Conservation (phyloP, 2,797 vertebrate genomes). For the Sandelia bainsii region DNA sequence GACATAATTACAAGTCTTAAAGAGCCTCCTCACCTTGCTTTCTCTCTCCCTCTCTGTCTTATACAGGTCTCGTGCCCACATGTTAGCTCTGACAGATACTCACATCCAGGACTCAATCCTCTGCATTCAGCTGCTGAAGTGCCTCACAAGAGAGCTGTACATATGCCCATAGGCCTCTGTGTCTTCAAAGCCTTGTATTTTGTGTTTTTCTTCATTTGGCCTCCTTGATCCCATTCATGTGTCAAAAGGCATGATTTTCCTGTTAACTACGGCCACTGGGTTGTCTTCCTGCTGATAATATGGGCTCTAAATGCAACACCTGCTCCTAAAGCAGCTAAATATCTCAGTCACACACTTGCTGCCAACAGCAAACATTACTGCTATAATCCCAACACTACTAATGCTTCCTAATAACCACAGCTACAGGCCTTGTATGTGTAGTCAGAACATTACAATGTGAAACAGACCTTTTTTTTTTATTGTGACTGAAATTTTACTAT, state of each 20-base stretch:
- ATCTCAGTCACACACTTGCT: not conserved
- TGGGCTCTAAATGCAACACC: conserved; percentile 32
- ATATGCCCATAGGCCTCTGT: conserved; percentile 18
- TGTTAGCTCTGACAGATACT: conserved; percentile 67
- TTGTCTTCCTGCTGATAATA: conserved; percentile 32
- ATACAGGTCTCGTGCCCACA: conserved; percentile 46
- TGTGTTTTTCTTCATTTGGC: conserved; percentile 22
- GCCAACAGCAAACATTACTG: conserved; percentile 15
- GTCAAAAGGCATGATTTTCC: conserved; percentile 19
- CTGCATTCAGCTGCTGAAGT: conserved; percentile 38
- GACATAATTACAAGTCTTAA: conserved; percentile 85
- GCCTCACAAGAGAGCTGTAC: conserved; percentile 22
- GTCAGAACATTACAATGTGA: conserved; percentile 44
- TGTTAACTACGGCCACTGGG: not conserved
- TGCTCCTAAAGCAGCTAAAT: conserved; percentile 20
- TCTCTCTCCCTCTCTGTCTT: conserved; percentile 49
- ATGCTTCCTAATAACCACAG: conserved; percentile 40
- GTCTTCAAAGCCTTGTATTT: conserved; percentile 38
- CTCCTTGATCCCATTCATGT: conserved; percentile 18
- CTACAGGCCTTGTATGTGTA: conserved; percentile 38
- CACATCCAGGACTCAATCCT: conserved; percentile 45
- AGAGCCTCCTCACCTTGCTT: conserved; percentile 73
- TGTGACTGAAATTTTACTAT: conserved; percentile 63
- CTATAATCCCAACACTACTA: conserved; percentile 22
- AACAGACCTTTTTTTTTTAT: conserved; percentile 43